These are phyloP conservation scores for Lacerta bilineata DNA, from an alignment of 2,797 vertebrate genomes.

Conservation along the genomic window DNA sequence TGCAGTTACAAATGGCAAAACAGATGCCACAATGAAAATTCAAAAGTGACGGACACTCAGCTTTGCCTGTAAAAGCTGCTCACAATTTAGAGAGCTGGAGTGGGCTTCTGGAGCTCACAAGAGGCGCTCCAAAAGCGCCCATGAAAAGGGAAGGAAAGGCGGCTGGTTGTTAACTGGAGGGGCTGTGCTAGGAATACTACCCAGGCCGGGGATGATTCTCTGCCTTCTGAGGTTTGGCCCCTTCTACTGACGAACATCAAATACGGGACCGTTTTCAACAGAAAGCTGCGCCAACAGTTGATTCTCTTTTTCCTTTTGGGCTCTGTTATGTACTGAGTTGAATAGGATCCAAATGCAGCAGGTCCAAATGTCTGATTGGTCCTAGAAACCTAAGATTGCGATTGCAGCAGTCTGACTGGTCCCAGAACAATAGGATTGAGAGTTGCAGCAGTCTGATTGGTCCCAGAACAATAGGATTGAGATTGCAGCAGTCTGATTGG, in stretches of 20 bases:
- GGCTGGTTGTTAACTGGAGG: slow-evolving; percentile 75
- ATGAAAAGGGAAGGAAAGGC: slow-evolving; percentile 74
- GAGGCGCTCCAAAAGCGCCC: slow-evolving; percentile 74
- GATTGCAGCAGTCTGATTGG: no score
- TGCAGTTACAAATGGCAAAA: slow-evolving; percentile 80
- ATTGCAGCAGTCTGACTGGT: no score
- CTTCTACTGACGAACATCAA: slow-evolving; percentile 66
- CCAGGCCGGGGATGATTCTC: slow-evolving; percentile 51
- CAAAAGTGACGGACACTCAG: slow-evolving; percentile 85
- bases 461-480: no score
- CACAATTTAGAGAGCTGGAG: slow-evolving; percentile 78
- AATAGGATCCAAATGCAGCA: no score
- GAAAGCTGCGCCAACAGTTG: neutral
- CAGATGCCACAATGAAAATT: slow-evolving; percentile 85
- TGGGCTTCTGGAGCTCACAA: slow-evolving; percentile 80
- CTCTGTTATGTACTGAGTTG: no score
- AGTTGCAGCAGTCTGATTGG: no score
- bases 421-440: no score
- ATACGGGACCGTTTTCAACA: slow-evolving; percentile 59
- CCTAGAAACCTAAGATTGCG: no score
- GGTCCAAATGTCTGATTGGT: no score
- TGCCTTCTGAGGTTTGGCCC: slow-evolving; percentile 63
- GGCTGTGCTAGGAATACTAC: slow-evolving; percentile 69
- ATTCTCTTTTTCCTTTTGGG: slow-evolving; percentile 4
- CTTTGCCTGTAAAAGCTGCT: slow-evolving; percentile 82